These are phyloP conservation scores for Nothura maculosa DNA, from an alignment of 2,797 vertebrate species.

Conservation along the genomic window DNA sequence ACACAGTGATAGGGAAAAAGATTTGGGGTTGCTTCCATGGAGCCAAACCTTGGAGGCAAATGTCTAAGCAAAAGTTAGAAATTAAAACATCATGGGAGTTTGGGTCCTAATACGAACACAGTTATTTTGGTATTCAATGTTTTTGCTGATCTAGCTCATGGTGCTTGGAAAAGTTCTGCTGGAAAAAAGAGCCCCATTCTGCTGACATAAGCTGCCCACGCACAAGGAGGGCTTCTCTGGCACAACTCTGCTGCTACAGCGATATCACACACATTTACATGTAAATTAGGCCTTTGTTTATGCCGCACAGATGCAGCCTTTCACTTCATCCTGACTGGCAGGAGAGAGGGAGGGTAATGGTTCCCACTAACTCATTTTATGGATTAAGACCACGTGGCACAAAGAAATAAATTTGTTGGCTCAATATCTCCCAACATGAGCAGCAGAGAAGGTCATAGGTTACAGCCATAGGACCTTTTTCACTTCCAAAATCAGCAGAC, in stretches of 20 bases:
- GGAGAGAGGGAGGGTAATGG: not conserved
- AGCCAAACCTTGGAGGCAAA: not conserved
- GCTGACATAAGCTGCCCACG: slow-evolving; percentile 64
- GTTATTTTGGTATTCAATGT: slow-evolving; percentile 30
- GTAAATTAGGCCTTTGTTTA: slow-evolving; percentile 69
- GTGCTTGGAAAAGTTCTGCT: slow-evolving; percentile 54
- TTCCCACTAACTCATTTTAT: not conserved
- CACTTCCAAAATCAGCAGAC: not conserved
- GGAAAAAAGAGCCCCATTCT: slow-evolving; percentile 57
- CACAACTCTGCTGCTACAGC: slow-evolving; percentile 62
- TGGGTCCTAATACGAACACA: not conserved
- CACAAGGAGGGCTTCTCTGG: slow-evolving; percentile 49
- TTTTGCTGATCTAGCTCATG: slow-evolving; percentile 57
- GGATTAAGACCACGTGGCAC: not conserved
- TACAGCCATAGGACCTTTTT: not conserved
- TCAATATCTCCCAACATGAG: not conserved
- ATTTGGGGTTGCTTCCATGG: not conserved
- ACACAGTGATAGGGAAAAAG: not conserved
- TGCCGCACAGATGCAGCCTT: slow-evolving; percentile 56
- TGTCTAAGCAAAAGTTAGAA: not conserved
- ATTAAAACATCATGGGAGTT: not conserved
- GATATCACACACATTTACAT: slow-evolving; percentile 58
- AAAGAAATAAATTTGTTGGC: not conserved
- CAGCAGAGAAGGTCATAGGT: not conserved
- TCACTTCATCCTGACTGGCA: slow-evolving; percentile 17